Evolutionary conservation across 2,888 invertebrate genomes (phyloP), one percentile per base, ranked within the genome.

Genomic region (Orthonevra nobilis): DNA sequence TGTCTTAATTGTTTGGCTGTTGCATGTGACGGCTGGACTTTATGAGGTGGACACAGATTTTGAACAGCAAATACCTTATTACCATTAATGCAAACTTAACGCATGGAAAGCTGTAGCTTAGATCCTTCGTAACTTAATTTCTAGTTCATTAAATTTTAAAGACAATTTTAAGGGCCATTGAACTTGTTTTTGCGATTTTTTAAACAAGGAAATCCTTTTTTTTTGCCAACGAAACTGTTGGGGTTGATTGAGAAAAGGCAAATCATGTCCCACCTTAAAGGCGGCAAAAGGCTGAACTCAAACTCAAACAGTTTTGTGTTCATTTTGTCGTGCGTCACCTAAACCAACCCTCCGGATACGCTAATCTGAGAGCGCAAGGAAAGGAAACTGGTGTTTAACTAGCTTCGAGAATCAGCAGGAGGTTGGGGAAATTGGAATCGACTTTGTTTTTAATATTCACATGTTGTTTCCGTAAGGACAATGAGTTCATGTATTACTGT

Each of bases 91-190:
- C 7, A 46, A 61, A 61, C 46, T 48, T 26, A 61, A 38, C 46
- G 10, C 32, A 20, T n/a, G 15, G 32, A 32, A 26, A 54, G 38
- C 38, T 54, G 17, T 15, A n/a, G n/a, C n/a, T n/a, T n/a, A n/a
- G n/a, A n/a, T 7, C 36, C 36, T 23, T n/a, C 28, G 1, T 26
- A 34, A 42, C 50, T 38, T n/a, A 12, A 34, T 73, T 73, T 73
- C 50, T 50, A 44, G 66, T 58, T 66, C 73, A 66, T 73, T 73
- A 73, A 66, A 42, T 73, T 66, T 66, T 50, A 44, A 66, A 66
- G 58, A 66, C 50, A 52, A 58, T 66, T 73, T 66, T 26, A 58
- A 66, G 66, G 66, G 58, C 58, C 58, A 73, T 73, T 66, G 73
- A 60, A 50, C 52, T 54, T 23, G 28, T 9, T 46, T 5, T 54